Base-by-base conservation (phyloP, 2,113 vertebrate species). In the human (Homo sapiens) region DNA sequence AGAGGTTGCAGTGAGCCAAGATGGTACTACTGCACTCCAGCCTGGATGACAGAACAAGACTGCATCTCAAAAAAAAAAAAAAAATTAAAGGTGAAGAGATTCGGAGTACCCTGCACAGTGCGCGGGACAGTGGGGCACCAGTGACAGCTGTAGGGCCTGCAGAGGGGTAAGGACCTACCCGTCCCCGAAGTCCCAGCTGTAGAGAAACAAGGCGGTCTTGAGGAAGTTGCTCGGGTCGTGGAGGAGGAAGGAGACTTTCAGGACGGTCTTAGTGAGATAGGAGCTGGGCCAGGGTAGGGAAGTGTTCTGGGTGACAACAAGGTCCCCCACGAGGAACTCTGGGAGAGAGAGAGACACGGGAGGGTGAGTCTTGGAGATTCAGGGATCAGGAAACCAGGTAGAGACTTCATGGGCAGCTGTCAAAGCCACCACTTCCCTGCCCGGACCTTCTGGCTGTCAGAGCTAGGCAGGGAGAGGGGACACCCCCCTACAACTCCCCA, bases 151-250 rank as follows among this genome's bases (percentile, higher is more conserved):
- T 8, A 55, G 75, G 72, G 14, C 43, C 2, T 50, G 23, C 11
- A 5, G 4, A 16, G 13, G 27, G 7, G n/a, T 2, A 10, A 55
- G 45, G 30, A 97, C 97, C 48, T 99, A 99, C 99, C 99, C 99
- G 0, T 99, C 99, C 89, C 99, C 99, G 48, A 99, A 98, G 97
- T 99, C 98, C 99, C 99, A 99, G 3, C 72, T 99, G 79, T 99
- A 99, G 85, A 98, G 98, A 97, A 99, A 99, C 0, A 97, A 98
- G 27, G 99, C 99, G 0, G 93, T 84, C 95, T 98, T 98, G 97
- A 99, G 99, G 94, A 99, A 99, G 97, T 98, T 92, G 52, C 98
- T 99, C 0, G 99, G 99, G 83, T 99, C 99, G 0, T 99, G 98
- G 75, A 99, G 99, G 85, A 98, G 97, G 97, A 99, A 99, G 92